These are phyloP conservation scores for Spisula solida DNA, from an alignment of 2,888 invertebrate species.

Conservation along the genomic window DNA sequence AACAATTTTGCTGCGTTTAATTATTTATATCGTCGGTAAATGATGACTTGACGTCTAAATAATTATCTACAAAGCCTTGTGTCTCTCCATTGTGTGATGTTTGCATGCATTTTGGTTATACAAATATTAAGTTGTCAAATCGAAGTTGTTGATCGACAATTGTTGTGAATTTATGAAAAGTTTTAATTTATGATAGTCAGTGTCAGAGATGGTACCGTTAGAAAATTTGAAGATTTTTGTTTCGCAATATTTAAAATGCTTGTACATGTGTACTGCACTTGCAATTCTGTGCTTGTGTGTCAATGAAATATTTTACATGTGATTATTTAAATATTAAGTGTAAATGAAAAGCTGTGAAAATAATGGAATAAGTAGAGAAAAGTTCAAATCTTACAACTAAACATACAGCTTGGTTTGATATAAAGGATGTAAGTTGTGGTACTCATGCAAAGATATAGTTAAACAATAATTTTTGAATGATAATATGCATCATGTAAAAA, in stretches of 20 bases:
- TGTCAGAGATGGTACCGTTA: not conserved
- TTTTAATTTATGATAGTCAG: not conserved
- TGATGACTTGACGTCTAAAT: not conserved
- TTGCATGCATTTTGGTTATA: not conserved
- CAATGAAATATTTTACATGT: not conserved
- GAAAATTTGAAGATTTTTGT: not conserved
- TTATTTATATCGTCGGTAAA: conserved; percentile 2
- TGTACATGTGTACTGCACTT: not conserved
- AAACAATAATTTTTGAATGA: too few species aligned
- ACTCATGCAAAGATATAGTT: too few species aligned
- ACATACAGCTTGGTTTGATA: too few species aligned
- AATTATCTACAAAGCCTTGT: not conserved
- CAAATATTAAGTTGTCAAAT: not conserved
- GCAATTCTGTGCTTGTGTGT: not conserved
- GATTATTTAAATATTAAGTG: not conserved
- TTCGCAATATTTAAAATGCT: not conserved
- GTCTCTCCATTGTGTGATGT: not conserved
- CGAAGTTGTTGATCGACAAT: not conserved
- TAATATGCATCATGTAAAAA: too few species aligned
- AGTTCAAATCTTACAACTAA: too few species aligned
- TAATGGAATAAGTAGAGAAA: too few species aligned
- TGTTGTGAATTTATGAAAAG: not conserved
- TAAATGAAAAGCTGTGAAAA: not conserved
- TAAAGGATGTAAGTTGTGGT: too few species aligned
- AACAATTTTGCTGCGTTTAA: not conserved